Evolutionary conservation across 2,113 vertebrate species (phyloP).

Genomic region (Prionailurus viverrinus): DNA sequence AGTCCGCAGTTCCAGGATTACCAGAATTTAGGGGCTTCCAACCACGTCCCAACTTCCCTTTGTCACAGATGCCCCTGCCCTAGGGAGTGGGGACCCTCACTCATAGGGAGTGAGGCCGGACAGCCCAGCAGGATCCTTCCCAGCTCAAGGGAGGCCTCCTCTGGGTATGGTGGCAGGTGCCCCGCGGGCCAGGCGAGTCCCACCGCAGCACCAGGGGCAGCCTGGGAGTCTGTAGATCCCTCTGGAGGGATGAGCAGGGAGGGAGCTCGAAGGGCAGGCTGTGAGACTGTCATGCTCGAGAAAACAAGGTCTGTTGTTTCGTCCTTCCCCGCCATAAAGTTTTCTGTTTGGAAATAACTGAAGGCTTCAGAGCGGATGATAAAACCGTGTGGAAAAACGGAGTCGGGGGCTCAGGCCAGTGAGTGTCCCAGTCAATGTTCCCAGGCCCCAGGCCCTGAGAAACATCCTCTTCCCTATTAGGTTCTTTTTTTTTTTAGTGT

Average conservation of each 20-base stretch:
- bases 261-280: background rate
- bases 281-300: background rate
- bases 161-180: background rate
- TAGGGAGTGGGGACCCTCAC: background rate
- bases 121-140: background rate
- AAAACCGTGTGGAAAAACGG: background rate
- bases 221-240: background rate
- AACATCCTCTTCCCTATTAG: background rate
- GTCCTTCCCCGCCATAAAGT: background rate
- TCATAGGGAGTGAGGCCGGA: too few species aligned
- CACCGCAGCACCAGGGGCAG: background rate
- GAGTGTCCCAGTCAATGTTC: too few species aligned
- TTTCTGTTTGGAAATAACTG: background rate
- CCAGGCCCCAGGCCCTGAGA: background rate
- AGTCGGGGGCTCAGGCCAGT: background rate
- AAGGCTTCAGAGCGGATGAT: background rate
- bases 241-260: background rate
- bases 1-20: background rate
- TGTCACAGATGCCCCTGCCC: background rate
- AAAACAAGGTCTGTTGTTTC: background rate
- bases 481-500: background rate
- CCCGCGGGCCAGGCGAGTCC: background rate
- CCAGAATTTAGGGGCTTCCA: background rate
- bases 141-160: accelerated
- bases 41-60: background rate